A percentile compares a stretch with the other conserved stretches of the same genome.
Evolutionary conservation across 2,797 vertebrate genomes (phyloP).

Genomic region (Phalloptychus januarius): DNA sequence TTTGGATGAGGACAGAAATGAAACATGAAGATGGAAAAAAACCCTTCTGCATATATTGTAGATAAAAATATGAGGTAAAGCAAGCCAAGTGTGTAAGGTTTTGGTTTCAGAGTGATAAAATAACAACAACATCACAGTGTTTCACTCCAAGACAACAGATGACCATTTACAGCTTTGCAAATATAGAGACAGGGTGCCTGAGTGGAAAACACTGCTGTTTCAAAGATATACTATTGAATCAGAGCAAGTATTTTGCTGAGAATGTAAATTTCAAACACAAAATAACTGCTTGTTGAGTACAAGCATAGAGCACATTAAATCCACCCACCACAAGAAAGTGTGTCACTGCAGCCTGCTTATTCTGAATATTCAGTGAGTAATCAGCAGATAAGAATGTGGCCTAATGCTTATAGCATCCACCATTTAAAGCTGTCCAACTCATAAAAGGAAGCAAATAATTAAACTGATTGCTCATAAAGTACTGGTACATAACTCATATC

Average conservation of each 20-base stretch:
- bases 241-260: slow-evolving; percentile 15
- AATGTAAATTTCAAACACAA: slow-evolving; percentile 14
- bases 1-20: neutral
- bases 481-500: neutral
- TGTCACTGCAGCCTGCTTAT: neutral
- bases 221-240: slow-evolving; percentile 6
- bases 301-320: neutral
- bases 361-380: neutral
- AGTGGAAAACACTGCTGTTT: neutral
- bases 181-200: neutral
- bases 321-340: neutral
- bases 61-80: neutral
- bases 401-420: neutral
- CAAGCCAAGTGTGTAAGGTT: neutral
- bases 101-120: neutral
- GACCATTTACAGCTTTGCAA: neutral
- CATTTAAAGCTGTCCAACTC: neutral
- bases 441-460: slow-evolving; percentile 7
- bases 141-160: neutral
- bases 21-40: neutral
- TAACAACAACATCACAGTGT: neutral
- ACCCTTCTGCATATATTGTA: neutral
- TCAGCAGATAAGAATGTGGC: slow-evolving; percentile 8
- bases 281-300: slow-evolving; percentile 10
- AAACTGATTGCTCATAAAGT: neutral